Percentiles rank a stretch among this genome's conserved stretches.
Evolutionary conservation across 2,113 vertebrate genomes (phyloP).

Genomic region (Ptilorrhoa leucosticta): DNA sequence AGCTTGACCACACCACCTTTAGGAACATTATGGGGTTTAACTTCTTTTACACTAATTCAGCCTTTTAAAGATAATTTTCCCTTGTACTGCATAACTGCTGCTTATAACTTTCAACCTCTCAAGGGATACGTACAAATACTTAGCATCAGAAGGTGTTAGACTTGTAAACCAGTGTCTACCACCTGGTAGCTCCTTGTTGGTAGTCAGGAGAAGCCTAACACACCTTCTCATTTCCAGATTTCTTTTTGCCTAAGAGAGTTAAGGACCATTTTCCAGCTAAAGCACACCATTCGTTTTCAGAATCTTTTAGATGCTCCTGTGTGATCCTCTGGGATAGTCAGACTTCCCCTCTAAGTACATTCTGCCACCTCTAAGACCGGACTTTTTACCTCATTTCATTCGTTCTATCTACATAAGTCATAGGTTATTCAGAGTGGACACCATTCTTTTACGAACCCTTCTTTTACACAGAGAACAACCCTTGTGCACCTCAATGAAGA

Average conservation of each 20-base stretch:
- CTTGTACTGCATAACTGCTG: not conserved
- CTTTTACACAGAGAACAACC: not conserved
- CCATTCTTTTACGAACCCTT: not conserved
- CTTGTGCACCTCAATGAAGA: not conserved
- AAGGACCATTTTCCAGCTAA: not conserved
- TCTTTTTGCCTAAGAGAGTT: not conserved
- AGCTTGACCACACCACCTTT: not conserved
- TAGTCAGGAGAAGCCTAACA: not conserved
- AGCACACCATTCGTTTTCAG: not conserved
- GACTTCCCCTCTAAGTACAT: not conserved
- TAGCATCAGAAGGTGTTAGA: not conserved
- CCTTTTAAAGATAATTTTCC: not conserved
- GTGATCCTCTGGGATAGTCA: not conserved
- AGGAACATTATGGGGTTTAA: not conserved
- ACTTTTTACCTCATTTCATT: not conserved
- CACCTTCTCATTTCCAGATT: not conserved
- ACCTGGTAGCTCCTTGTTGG: not conserved
- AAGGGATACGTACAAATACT: not conserved
- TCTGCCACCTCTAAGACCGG: not conserved
- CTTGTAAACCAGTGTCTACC: not conserved
- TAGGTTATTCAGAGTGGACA: not conserved
- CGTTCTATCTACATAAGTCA: not conserved
- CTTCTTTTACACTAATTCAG: not conserved
- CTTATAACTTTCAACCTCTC: not conserved
- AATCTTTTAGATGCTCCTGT: not conserved